Evolutionary conservation across 1,140 invertebrate genomes (phyloP).

Genomic region (Yoshiicerus persimilis): DNA sequence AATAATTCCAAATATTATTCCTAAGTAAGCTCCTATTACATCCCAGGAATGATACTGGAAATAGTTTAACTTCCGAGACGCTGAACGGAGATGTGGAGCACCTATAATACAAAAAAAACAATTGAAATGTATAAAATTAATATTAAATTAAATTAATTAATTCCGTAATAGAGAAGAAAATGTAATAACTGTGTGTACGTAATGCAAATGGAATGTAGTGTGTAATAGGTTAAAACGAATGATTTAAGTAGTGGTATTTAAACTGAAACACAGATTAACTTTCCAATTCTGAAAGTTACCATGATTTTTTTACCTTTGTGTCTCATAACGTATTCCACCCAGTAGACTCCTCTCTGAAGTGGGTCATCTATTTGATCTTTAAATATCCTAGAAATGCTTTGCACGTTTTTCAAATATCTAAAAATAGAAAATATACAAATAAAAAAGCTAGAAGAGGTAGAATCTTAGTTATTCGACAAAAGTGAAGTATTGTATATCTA

Average conservation of each 20-base stretch:
- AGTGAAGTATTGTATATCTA: not conserved
- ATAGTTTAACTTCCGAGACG: constrained; percentile 51
- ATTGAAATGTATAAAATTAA: too few species aligned
- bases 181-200: too few species aligned
- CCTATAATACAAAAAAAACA: too few species aligned
- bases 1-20: not conserved
- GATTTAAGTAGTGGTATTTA: too few species aligned
- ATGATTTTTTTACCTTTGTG: constrained; percentile 34
- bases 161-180: too few species aligned
- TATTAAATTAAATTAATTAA: too few species aligned
- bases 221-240: not conserved
- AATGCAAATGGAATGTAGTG: not conserved
- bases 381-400: constrained; percentile 62
- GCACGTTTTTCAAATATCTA: constrained; percentile 57
- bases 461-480: not conserved
- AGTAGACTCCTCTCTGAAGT: constrained; percentile 51
- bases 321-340: constrained; percentile 53
- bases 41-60: constrained; percentile 21
- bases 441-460: not conserved
- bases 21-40: not conserved
- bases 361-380: constrained; percentile 50
- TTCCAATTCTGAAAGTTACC: not conserved
- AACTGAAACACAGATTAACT: not conserved
- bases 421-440: not conserved
- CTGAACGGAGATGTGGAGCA: constrained; percentile 54